A percentile compares a stretch with the other conserved stretches of the same genome.
These are phyloP conservation scores for Adrianichthys oophorus DNA, from an alignment of 2,797 vertebrate genomes.

Conservation along the genomic window DNA sequence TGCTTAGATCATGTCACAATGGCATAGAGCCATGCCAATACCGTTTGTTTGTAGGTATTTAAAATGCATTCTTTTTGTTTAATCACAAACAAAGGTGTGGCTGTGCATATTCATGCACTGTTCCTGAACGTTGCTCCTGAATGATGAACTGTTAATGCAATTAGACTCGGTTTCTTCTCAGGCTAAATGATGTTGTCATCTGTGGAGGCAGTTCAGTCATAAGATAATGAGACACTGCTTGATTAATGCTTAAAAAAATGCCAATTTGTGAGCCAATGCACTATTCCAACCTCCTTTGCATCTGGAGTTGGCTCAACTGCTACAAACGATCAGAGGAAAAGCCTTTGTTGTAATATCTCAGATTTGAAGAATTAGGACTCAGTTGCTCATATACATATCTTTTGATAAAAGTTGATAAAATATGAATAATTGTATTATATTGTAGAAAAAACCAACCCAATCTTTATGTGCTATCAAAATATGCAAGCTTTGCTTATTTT, in stretches of 20 bases:
- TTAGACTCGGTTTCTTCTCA: slow-evolving; percentile 34
- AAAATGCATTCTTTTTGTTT: slow-evolving; percentile 10
- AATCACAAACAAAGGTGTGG: slow-evolving; percentile 6
- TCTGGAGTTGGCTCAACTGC: slow-evolving; percentile 10
- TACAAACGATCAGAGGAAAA: slow-evolving; percentile 15
- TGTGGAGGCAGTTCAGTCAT: slow-evolving; percentile 33
- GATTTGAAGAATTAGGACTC: slow-evolving; percentile 35
- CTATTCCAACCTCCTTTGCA: slow-evolving; percentile 19
- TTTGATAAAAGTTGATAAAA: slow-evolving; percentile 31
- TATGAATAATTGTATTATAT: slow-evolving; percentile 38
- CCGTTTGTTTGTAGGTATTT: slow-evolving; percentile 5
- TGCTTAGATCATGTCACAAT: slow-evolving; percentile 13
- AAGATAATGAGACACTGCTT: slow-evolving; percentile 40
- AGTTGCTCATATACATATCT: slow-evolving; percentile 33
- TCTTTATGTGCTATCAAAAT: slow-evolving; percentile 29
- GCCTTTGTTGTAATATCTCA: slow-evolving; percentile 20
- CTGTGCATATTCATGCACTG: slow-evolving; percentile 4
- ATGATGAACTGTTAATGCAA: slow-evolving; percentile 38
- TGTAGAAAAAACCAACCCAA: slow-evolving; percentile 15
- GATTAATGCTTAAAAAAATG: slow-evolving; percentile 46
- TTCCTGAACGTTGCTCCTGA: slow-evolving; percentile 24
- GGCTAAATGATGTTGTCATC: slow-evolving; percentile 50
- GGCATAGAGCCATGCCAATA: background rate
- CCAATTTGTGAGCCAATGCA: slow-evolving; percentile 26
- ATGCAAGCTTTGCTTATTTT: slow-evolving; percentile 31